Base-by-base conservation (phyloP, 2,888 invertebrate genomes). In the Patella depressa region DNA sequence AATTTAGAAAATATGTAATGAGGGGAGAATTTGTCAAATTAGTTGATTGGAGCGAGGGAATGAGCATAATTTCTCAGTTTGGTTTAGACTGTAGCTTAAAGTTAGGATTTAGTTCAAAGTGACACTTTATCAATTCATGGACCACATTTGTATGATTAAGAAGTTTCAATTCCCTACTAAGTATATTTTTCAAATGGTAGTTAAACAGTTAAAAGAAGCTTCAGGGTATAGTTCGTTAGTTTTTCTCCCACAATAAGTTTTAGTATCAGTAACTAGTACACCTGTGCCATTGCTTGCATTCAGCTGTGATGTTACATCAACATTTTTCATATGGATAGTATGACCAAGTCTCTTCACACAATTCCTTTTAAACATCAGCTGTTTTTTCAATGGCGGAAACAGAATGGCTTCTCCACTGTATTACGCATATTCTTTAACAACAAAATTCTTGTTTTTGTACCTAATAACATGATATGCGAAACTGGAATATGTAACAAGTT, bases 341-440 rank as follows among this genome's bases (percentile, higher is more conserved):
- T 45, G 45, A 45, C 45, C 65, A 65, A 65, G 19, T 19, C 65
- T 19, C 19, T 59, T 59, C 59, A 65, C 24, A 65, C 65, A 65
- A 65, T 11, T 24, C 24, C 65, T 65, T 65, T 65, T 65, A 65
- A 24, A 65, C 24, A 65, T 65, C 65, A 65, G 19, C 19, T 65
- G 65, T 65, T 65, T 65, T 65, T 24, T 24, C 65, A 65, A 65
- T 65, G 24, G 65, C 65, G 65, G 65, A 65, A 65, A 65, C 65
- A 65, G 65, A 65, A 65, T 65, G 65, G 65, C 65, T 65, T 19
- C 65, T 65, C 24, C 65, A 19, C 65, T 24, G 65, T 19, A 24
- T 65, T 65, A 65, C 19, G 19, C 65, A 24, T 24, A 65, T 65
- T 65, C 65, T 65, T 65, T 65, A 19, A 65, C 24, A 65, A 65